Percentiles rank a stretch among this genome's conserved stretches.
Evolutionary conservation across 2,113 vertebrate genomes (phyloP).

Genomic region (Melospiza melodia): DNA sequence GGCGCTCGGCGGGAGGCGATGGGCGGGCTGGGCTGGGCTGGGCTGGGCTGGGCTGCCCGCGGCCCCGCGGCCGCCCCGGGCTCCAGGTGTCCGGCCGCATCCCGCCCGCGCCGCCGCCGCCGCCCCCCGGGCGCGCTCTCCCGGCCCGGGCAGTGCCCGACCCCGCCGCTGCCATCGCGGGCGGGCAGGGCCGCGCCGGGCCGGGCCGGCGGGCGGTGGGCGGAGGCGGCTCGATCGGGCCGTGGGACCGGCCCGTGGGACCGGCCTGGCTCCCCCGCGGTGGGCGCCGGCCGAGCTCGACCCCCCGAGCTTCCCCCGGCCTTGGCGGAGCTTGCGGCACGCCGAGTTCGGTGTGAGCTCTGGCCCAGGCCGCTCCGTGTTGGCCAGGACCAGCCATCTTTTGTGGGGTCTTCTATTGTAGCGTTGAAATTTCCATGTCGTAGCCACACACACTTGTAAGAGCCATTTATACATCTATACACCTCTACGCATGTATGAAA

Average conservation of each 20-base stretch:
- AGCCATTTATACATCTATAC: rapidly evolving
- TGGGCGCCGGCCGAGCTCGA: neutral
- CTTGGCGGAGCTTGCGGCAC: neutral
- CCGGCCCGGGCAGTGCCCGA: too few species aligned
- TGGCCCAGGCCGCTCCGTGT: neutral
- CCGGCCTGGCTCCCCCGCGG: neutral
- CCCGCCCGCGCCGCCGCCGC: too few species aligned
- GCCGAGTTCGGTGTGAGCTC: neutral
- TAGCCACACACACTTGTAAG: rapidly evolving
- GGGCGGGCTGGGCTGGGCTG: too few species aligned
- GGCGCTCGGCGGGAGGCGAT: too few species aligned
- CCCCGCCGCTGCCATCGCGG: too few species aligned
- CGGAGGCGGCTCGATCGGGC: neutral
- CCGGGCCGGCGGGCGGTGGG: neutral
- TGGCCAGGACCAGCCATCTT: neutral
- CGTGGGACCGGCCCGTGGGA: neutral
- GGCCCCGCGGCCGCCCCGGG: too few species aligned
- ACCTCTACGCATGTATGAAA: rapidly evolving
- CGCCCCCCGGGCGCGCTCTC: too few species aligned
- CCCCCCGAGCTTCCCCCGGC: too few species aligned
- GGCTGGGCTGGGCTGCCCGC: too few species aligned
- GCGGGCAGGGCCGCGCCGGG: too few species aligned
- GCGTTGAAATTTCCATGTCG: rapidly evolving
- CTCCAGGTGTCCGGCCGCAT: too few species aligned
- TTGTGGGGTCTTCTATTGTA: neutral